Conservation (phyloP, 1,140 invertebrate genomes). For the Spodoptera litura region DNA sequence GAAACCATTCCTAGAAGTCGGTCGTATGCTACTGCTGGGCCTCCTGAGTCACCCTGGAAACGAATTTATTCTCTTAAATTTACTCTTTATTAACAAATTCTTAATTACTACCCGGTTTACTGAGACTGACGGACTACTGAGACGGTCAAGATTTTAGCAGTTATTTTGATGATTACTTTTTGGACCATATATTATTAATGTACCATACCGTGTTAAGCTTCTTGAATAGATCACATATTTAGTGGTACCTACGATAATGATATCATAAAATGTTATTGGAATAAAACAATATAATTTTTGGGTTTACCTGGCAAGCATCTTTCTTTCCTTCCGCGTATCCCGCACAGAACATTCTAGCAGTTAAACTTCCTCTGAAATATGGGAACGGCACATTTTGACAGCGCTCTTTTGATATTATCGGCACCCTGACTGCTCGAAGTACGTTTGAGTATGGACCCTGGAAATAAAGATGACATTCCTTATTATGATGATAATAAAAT, state of each 20-base stretch:
- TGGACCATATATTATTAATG: too few species aligned
- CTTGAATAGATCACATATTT: too few species aligned
- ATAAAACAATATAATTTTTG: neutral
- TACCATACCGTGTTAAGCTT: too few species aligned
- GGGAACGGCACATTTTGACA: slow-evolving; percentile 77
- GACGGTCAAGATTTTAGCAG: too few species aligned
- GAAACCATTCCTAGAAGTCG: slow-evolving; percentile 87
- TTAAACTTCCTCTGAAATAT: slow-evolving; percentile 72
- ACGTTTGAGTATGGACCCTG: slow-evolving; percentile 77
- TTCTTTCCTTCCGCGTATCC: slow-evolving; percentile 75
- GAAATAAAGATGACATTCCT: slow-evolving; percentile 18
- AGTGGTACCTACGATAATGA: too few species aligned
- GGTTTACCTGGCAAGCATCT: slow-evolving; percentile 79
- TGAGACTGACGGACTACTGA: too few species aligned
- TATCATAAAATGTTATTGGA: neutral
- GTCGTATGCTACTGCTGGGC: slow-evolving; percentile 80
- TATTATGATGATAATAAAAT: neutral
- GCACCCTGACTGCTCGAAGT: slow-evolving; percentile 71
- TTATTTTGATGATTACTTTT: too few species aligned
- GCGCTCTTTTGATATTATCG: slow-evolving; percentile 76
- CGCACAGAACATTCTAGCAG: slow-evolving; percentile 80
- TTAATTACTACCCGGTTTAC: too few species aligned
- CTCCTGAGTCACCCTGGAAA: slow-evolving; percentile 83
- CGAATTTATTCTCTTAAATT: neutral
- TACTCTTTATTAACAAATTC: too few species aligned